Evolutionary conservation across 2,888 invertebrate species (phyloP).

Genomic region (Deilephila porcellus): DNA sequence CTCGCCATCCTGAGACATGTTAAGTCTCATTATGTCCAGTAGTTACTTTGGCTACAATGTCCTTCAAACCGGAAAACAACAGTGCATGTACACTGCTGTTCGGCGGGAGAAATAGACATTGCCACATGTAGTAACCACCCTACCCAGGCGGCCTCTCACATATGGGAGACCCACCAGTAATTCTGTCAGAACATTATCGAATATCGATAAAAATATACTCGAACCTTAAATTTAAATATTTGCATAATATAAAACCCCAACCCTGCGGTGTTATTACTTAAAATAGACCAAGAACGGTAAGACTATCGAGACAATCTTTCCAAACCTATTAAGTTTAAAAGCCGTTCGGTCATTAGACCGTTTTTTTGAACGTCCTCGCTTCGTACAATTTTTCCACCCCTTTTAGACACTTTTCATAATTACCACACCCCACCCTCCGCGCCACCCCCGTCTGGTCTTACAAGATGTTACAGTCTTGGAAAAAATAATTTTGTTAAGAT

Average conservation of each 20-base stretch:
- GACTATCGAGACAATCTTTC: conserved; percentile 66
- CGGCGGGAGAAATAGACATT: too few species aligned
- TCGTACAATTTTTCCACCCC: conserved; percentile 73
- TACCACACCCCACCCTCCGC: conserved; percentile 64
- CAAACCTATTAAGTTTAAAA: conserved; percentile 82
- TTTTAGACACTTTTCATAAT: conserved; percentile 82
- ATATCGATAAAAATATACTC: too few species aligned
- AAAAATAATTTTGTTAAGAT: conserved; percentile 32
- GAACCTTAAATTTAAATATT: too few species aligned
- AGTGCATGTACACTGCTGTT: too few species aligned
- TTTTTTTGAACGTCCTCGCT: conserved; percentile 76
- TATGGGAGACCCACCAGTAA: too few species aligned
- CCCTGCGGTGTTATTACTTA: conserved; percentile 24
- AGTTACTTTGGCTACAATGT: too few species aligned
- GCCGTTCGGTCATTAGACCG: conserved; percentile 78
- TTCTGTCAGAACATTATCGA: too few species aligned
- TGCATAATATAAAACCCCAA: background rate
- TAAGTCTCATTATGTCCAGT: too few species aligned
- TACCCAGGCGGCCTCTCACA: too few species aligned
- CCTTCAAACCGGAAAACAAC: too few species aligned
- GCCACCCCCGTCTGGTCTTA: conserved; percentile 55
- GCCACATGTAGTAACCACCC: too few species aligned
- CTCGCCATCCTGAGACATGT: too few species aligned
- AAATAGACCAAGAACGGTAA: conserved; percentile 30
- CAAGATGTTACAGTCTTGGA: conserved; percentile 64